Evolutionary conservation across 2,797 vertebrate species (phyloP).

Genomic region (Mormyrops boulengeri): DNA sequence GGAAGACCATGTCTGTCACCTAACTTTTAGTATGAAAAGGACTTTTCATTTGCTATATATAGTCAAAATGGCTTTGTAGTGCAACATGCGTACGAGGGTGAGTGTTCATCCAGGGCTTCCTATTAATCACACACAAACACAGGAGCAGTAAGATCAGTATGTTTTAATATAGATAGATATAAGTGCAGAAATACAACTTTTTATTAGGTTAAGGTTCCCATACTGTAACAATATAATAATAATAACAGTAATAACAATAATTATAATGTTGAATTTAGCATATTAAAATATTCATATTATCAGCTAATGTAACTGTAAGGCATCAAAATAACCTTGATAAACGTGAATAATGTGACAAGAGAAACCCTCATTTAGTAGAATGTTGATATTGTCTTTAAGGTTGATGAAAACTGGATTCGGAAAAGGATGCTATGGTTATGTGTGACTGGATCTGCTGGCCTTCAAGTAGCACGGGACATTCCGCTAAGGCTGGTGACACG

Average conservation of each 20-base stretch:
- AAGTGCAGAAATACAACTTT: conserved; percentile 97
- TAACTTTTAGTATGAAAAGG: neutral
- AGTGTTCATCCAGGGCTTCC: neutral
- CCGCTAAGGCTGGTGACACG: conserved; percentile 38
- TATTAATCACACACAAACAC: conserved; percentile 41
- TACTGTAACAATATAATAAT: conserved; percentile 71
- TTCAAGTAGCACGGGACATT: conserved; percentile 62
- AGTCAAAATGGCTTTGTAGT: conserved; percentile 7
- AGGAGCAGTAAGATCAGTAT: conserved; percentile 75
- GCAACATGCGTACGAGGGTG: neutral
- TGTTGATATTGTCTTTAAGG: conserved; percentile 68
- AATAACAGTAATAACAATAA: conserved; percentile 50
- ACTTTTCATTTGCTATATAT: conserved; percentile 11
- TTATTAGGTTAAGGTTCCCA: conserved; percentile 81
- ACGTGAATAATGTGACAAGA: conserved; percentile 35
- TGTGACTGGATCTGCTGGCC: conserved; percentile 29
- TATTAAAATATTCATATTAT: conserved; percentile 71
- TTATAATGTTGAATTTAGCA: conserved; percentile 71
- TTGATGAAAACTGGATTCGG: conserved; percentile 45
- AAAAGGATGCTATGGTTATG: conserved; percentile 38
- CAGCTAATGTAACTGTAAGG: conserved; percentile 74
- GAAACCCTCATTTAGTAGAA: conserved; percentile 57
- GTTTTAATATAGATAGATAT: conserved; percentile 87
- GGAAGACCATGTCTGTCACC: neutral
- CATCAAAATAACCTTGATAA: conserved; percentile 50